phyloP scores from a whole-genome alignment of 2,797 vertebrate species.

The Xiphorhynchus erythropygius region DNA sequence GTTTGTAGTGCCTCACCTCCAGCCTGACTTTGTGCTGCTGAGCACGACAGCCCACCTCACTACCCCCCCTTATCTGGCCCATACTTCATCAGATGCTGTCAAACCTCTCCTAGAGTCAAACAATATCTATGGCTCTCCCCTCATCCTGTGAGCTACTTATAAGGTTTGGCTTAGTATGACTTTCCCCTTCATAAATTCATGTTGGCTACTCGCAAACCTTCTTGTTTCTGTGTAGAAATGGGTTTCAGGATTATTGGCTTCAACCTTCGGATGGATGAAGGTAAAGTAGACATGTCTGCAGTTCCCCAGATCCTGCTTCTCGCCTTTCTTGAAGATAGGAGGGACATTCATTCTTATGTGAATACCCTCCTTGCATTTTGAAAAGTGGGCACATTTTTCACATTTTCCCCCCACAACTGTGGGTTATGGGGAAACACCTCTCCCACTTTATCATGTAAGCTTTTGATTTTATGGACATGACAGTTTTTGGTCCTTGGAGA shows the following conservation, averaged over 20 bases:
- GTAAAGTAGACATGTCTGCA: background rate
- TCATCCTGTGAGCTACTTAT: background rate
- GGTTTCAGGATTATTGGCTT: background rate
- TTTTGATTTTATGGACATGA: background rate
- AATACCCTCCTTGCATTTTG: background rate
- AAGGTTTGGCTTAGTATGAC: background rate
- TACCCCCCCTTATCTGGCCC: background rate
- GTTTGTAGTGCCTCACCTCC: background rate
- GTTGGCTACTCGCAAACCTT: background rate
- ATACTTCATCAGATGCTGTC: background rate
- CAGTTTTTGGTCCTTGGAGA: background rate
- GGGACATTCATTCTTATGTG: background rate
- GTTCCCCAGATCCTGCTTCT: background rate
- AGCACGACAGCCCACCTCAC: background rate
- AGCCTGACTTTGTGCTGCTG: background rate
- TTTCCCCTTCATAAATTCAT: background rate
- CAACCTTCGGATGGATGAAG: background rate
- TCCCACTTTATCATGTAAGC: background rate
- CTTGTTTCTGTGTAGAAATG: background rate
- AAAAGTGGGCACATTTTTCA: background rate
- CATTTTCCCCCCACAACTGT: rapidly evolving
- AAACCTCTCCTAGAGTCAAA: background rate
- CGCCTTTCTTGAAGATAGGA: background rate
- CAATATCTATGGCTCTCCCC: background rate
- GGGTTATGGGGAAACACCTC: background rate